phyloP scores from a whole-genome alignment of 2,113 vertebrate genomes.

The Procavia capensis region DNA sequence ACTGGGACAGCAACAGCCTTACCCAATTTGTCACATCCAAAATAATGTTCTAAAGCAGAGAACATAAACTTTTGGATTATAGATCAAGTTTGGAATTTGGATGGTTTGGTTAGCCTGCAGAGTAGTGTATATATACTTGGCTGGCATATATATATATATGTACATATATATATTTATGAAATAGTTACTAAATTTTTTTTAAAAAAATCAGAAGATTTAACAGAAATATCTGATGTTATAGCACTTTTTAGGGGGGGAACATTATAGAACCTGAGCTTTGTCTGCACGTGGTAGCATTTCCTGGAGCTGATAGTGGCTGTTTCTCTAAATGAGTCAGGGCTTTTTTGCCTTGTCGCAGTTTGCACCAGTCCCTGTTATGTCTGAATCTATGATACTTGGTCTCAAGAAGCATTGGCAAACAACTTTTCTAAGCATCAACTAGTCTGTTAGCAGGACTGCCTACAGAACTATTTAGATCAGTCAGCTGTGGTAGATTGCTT shows the following conservation, averaged over 20 bases:
- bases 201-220: background rate
- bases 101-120: background rate
- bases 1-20: background rate
- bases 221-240: background rate
- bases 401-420: background rate
- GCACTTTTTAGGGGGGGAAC: constrained; percentile 4
- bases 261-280: background rate
- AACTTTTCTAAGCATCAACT: background rate
- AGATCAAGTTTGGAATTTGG: background rate
- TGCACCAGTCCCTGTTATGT: background rate
- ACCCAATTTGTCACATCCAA: background rate
- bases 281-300: background rate
- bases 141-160: no score
- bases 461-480: rapidly evolving
- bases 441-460: background rate
- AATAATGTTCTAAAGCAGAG: background rate
- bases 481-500: background rate
- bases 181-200: no score
- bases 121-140: background rate
- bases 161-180: no score
- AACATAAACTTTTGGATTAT: background rate
- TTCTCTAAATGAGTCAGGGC: background rate
- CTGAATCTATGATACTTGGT: background rate
- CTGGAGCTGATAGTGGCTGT: background rate
- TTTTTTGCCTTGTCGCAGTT: background rate